Evolutionary conservation across 2,888 invertebrate species (phyloP), one percentile per base, ranked within the genome.

Genomic region (Heliconius erato): DNA sequence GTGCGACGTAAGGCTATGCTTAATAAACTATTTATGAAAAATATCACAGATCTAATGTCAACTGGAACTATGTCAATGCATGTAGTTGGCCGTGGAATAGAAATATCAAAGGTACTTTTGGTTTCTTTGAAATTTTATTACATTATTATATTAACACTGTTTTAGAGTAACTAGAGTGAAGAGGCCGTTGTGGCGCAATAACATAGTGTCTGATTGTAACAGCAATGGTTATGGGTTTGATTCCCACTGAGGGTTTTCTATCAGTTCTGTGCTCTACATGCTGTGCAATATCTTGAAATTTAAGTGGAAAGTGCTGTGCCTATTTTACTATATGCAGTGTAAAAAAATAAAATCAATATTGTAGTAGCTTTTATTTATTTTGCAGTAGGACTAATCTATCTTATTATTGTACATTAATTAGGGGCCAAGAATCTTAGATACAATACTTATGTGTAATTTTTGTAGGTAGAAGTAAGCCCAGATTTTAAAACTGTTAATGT

Each of bases 1-100:
- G 91, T 93, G 0, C 96, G 97, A 68, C 96, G 98, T 87, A 94
- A 97, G 35, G 93, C 96, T 1, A 97, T 98, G 85, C 92, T 98
- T 2, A 98, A 98, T 90, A 98, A 98, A 92, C 89, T 98, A 77
- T 98, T 98, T 88, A 98, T 98, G 98, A 96, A 97, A 87, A 96
- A 98, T 83, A 97, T 98, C 14, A 98, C 98, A 0, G 98, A 98
- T 90, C 92, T 98, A 59, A 96, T 98, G 96, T 97, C 98, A 1
- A 97, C 97, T 0, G 98, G 98, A 1, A 97, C 97, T 86, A 94
- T 96, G 54, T 93, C 97, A 3, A 92, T 96, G 77, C 92, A 96
- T 78, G 93, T 98, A 84, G 87, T 97, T 23, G 97, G 97, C 14
- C 95, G 96, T 86, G 97, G 97, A 16, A 96, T 98, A 86, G 98